Base-by-base conservation (phyloP, 2,113 vertebrate genomes). In the Probosciger aterrimus region DNA sequence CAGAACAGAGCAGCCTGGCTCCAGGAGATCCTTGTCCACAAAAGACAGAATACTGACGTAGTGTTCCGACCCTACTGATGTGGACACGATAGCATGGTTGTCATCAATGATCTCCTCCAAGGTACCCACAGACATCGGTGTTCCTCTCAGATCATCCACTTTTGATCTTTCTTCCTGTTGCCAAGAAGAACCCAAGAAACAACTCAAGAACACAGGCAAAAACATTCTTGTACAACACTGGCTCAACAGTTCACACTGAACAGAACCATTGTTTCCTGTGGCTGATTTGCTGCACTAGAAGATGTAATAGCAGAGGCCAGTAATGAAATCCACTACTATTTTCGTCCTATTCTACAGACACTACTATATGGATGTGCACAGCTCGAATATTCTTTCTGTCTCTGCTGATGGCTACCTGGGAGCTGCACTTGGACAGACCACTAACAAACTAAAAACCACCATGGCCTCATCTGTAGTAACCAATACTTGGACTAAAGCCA, bases 31-130 rank as follows among this genome's bases (percentile, higher is more conserved):
- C 91, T 99, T 99, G 97, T 99, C 99, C 83, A 99, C 99, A 80
- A 99, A 99, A 9, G 99, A 99, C 49, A 99, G 97, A 93, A 99
- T 99, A 92, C 99, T 99, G 98, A 99, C 99, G 0, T 99, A 99
- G 96, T 99, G 99, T 75, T 99, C 99, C 0, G 99, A 99, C 15
- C 99, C 99, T 93, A 99, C 99, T 1, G 99, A 99, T 0, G 99
- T 99, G 73, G 99, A 99, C 63, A 99, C 99, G 0, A 99, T 99
- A 84, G 99, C 99, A 0, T 99, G 99, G 97, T 99, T 99, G 97
- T 99, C 99, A 75, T 99, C 99, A 30, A 99, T 99, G 90, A 99
- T 99, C 97, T 99, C 99, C 96, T 99, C 99, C 92, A 99, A 96
- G 31, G 99, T 99, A 55, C 99, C 99, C 27, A 99, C 99, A 0